Base-by-base conservation (phyloP, 2,888 invertebrate species). In the Dione juno region DNA sequence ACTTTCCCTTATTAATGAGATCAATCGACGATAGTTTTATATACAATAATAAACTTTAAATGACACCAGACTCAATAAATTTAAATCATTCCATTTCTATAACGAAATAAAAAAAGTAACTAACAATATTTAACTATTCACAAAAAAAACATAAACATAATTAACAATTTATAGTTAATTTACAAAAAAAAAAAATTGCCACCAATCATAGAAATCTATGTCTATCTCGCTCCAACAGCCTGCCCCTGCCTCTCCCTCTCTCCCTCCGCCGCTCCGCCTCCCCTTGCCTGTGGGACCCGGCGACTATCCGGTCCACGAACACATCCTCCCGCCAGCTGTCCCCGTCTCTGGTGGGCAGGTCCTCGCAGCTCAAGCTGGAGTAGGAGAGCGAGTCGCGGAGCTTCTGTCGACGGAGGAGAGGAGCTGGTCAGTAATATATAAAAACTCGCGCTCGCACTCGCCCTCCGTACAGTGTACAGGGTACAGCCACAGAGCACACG, bases 291-390 rank as follows among this genome's bases (percentile, higher is more conserved):
- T 76, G 73, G 0, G 81, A 81, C n/a, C 80, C 79, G 0, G 81
- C 74, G 1, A 80, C 28, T 35, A 80, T 75, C 0, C 66, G 50
- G 52, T 81, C 81, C 10, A 48, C 19, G 11, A 43, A 37, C 28
- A 41, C 10, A 16, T 43, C 2, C 37, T 37, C 16, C 37, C 50
- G 13, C 21, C 11, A 5, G 1, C 10, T 50, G 19, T 74, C 77
- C 7, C 73, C 16, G 58, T 79, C 81, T 21, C 76, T 76, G 0
- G 79, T 80, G 10, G 80, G 80, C 1, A 61, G 1, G 3, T 61
- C 61, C 11, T 45, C 61, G n/a, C 11, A 45, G 5, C 43, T 45
- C 7, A 61, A 14, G 8, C 28, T 28, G 6, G 9, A 28, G 11
- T 45, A 40, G 16, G 57, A 57, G 13, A 37, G 16, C 16, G 57